Evolutionary conservation across 2,113 vertebrate species (phyloP), one percentile per base, ranked within the genome.

Genomic region (Oriolus oriolus): DNA sequence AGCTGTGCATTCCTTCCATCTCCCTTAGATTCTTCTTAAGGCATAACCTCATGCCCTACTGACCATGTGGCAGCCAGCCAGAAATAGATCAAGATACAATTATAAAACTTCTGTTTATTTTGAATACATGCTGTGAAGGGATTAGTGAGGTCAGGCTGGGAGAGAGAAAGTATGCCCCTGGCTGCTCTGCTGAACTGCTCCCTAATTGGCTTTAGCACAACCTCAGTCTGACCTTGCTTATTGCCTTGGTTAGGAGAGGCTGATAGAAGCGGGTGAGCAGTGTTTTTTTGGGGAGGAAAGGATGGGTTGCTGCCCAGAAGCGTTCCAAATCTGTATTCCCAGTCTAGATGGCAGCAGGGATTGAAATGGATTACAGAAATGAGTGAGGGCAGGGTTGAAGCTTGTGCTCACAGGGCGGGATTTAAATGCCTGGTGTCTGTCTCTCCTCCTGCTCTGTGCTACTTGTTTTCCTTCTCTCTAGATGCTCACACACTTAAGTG

Each of bases 351-450:
- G 24, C 47, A 39, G 16, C 4, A 0, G 13, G 31, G 42, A 50
- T 63, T 2, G 2, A 54, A 49, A 39, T 0, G 1, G 33, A 39
- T 87, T 30, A 23, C 1, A 1, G 8, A 8, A 2, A 2, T 45
- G 53, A 8, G 13, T 30, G 53, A 64, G 19, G 27, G 35, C 41
- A 59, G 44, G 35, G 10, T 50, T 71, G 45, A 71, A 63, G 33
- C 13, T 90, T 42, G 26, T 54, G 52, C 53, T 87, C 5, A 26
- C 2, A 6, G 61, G 61, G 53, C 44, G 35, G 18, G 7, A 35
- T 60, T 90, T 60, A 11, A 57, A 10, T 31, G 11, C 45, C 41
- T n/a, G 23, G 7, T 90, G 63, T 44, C 27, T 74, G 9, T 64
- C 39, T 87, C 52, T 87, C 35, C 45, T 89, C 19, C 52, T 53